Percentiles rank a stretch among this genome's conserved stretches.
phyloP scores from a whole-genome alignment of 2,113 vertebrate genomes.

The Tachycineta bicolor region DNA sequence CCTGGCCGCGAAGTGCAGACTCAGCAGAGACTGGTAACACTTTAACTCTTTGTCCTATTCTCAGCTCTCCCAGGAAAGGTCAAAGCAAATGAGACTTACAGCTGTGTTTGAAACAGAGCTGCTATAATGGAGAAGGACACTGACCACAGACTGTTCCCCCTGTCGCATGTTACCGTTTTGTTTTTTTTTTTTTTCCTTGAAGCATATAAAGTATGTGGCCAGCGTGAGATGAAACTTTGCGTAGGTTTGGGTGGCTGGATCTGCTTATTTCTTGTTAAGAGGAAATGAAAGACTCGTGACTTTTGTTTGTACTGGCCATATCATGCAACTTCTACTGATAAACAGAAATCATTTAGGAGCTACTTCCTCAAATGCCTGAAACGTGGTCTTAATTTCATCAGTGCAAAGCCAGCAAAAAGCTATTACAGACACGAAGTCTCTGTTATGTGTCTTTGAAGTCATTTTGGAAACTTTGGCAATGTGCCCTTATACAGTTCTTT shows the following conservation, averaged over 20 bases:
- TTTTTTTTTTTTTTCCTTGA: neutral
- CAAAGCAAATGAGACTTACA: neutral
- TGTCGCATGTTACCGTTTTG: neutral
- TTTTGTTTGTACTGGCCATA: neutral
- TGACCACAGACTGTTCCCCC: neutral
- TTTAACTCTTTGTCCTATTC: constrained; percentile 53
- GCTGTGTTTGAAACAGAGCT: neutral
- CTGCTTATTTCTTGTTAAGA: neutral
- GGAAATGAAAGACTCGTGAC: constrained; percentile 26
- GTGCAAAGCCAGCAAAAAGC: constrained; percentile 9
- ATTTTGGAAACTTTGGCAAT: neutral
- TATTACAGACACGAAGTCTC: neutral
- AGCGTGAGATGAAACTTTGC: neutral
- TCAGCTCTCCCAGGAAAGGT: constrained; percentile 39
- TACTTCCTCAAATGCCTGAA: constrained; percentile 46
- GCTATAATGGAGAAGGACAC: neutral
- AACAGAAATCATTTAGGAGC: constrained; percentile 27
- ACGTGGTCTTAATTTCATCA: neutral
- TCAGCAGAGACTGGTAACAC: constrained; percentile 41
- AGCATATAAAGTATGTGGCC: neutral
- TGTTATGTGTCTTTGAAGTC: neutral
- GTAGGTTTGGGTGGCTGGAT: neutral
- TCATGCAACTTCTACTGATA: neutral
- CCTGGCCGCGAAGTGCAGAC: neutral
- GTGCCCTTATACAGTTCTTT: neutral